Percentiles rank a stretch among this genome's conserved stretches.
These are phyloP conservation scores for Guaruba guarouba DNA, from an alignment of 2,113 vertebrate species.

Conservation along the genomic window DNA sequence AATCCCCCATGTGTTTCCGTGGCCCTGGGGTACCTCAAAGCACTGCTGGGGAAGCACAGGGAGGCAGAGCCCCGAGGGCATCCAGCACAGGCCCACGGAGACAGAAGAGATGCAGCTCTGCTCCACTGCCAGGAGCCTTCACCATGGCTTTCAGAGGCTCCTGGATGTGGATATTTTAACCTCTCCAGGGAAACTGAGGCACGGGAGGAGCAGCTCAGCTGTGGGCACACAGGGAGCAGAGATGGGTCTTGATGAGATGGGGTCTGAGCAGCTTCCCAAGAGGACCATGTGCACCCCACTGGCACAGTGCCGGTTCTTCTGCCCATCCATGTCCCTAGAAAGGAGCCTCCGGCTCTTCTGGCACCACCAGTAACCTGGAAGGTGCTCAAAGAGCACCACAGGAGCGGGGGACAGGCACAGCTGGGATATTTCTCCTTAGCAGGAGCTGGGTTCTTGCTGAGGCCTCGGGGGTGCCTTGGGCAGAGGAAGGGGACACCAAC, in stretches of 20 bases:
- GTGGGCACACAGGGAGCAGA: rapidly evolving
- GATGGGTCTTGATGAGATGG: neutral
- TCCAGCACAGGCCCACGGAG: neutral
- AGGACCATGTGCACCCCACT: neutral
- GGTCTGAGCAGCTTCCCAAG: neutral
- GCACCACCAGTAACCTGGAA: neutral
- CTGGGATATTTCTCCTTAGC: rapidly evolving
- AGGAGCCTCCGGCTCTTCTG: neutral
- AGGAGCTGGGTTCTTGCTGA: neutral
- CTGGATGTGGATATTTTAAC: neutral
- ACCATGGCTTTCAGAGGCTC: neutral
- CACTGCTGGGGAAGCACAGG: rapidly evolving
- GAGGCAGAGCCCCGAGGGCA: neutral
- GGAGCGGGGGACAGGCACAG: rapidly evolving
- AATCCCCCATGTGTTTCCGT: rapidly evolving
- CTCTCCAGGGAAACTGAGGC: neutral
- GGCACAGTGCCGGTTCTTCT: rapidly evolving
- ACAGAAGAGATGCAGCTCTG: neutral
- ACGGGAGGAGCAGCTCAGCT: rapidly evolving
- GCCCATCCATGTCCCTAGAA: neutral
- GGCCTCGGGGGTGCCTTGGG: rapidly evolving
- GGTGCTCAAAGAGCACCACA: neutral
- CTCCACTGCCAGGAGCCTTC: neutral
- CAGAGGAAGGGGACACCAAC: neutral
- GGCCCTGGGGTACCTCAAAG: neutral